Conservation (phyloP, 2,797 vertebrate genomes). For the Acropternis orthonyx region DNA sequence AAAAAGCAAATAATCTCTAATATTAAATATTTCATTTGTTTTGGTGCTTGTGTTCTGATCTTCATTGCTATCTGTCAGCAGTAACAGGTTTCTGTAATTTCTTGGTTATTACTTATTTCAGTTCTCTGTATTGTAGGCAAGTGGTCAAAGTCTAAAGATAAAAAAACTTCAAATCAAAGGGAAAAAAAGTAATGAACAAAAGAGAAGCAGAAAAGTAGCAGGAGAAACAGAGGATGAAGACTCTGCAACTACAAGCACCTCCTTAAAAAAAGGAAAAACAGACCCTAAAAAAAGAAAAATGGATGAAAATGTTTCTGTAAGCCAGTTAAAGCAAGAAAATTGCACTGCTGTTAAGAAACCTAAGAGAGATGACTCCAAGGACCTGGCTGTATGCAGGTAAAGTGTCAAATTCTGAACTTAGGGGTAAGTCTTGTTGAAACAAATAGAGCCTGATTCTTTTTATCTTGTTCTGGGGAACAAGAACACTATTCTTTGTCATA, state of each 20-base stretch:
- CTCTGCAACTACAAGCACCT: constrained; percentile 81
- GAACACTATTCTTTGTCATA: neutral
- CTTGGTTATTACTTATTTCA: constrained; percentile 1
- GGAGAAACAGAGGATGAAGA: constrained; percentile 88
- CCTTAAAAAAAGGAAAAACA: constrained; percentile 87
- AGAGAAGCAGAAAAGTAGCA: constrained; percentile 81
- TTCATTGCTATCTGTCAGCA: neutral
- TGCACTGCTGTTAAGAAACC: constrained; percentile 87
- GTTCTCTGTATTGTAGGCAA: constrained; percentile 82
- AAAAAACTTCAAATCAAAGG: constrained; percentile 86
- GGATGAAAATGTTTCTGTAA: constrained; percentile 81
- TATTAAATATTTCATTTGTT: neutral
- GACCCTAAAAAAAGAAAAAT: constrained; percentile 90
- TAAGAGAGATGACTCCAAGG: constrained; percentile 93
- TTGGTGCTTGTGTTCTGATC: neutral
- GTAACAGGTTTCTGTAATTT: neutral
- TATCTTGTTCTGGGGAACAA: neutral
- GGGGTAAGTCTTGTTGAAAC: neutral
- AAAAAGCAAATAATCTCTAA: neutral
- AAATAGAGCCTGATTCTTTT: neutral
- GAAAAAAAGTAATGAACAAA: constrained; percentile 86
- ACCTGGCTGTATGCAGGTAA: constrained; percentile 93
- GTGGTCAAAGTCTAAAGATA: constrained; percentile 86
- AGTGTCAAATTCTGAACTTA: neutral
- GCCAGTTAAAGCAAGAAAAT: constrained; percentile 84